These are phyloP conservation scores for Onychorhynchus coronatus DNA, from an alignment of 2,113 vertebrate genomes.

Conservation along the genomic window DNA sequence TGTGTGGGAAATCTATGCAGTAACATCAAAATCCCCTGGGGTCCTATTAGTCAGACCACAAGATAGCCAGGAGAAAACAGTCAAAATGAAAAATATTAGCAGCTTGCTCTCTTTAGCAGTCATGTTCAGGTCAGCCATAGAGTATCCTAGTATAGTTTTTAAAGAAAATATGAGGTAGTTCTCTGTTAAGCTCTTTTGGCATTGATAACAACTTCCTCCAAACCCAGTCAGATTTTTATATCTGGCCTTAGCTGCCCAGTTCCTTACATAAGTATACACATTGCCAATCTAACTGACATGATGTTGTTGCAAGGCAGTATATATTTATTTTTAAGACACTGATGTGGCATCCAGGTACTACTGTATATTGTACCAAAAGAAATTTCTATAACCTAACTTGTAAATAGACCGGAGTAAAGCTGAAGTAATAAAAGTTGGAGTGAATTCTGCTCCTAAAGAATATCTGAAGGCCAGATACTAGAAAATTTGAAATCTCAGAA, in stretches of 20 bases:
- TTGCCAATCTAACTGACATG: neutral
- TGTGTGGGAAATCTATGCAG: neutral
- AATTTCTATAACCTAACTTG: neutral
- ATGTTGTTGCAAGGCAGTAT: neutral
- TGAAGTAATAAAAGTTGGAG: neutral
- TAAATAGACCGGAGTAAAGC: neutral
- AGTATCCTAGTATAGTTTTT: neutral
- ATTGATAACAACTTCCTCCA: neutral
- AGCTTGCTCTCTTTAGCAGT: neutral
- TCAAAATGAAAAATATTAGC: neutral
- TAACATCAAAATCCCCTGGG: neutral
- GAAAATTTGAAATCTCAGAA: neutral
- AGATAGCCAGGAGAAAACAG: neutral
- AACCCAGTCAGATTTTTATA: neutral
- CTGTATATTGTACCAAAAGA: neutral
- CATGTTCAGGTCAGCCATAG: neutral
- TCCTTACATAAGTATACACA: neutral
- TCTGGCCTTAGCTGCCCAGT: fast-evolving
- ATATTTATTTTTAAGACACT: neutral
- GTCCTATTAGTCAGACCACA: slow-evolving; percentile 6
- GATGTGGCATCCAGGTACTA: neutral
- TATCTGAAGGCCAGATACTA: neutral
- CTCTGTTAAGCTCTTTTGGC: neutral
- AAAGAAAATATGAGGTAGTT: neutral
- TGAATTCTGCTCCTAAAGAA: neutral